These are phyloP conservation scores for Orthosia cruda DNA, from an alignment of 2,888 invertebrate genomes.

Conservation along the genomic window DNA sequence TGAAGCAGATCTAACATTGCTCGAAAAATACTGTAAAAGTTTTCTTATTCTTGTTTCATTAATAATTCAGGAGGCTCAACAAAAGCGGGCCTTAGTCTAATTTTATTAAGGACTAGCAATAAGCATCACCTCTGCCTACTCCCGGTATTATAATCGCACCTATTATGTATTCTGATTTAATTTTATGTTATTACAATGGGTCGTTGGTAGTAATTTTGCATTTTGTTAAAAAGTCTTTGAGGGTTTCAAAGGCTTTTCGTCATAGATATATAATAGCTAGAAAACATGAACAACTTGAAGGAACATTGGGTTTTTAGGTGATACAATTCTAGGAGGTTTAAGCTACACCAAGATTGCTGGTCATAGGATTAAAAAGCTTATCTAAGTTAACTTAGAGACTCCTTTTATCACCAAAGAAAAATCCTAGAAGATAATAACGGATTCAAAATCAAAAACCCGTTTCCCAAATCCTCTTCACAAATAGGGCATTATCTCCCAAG, in stretches of 20 bases:
- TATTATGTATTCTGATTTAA: conserved; percentile 48
- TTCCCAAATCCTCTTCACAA: conserved; percentile 26
- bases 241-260: not conserved
- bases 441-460: conserved; percentile 33
- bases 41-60: conserved; percentile 64
- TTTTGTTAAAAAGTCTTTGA: conserved; percentile 7
- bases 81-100: conserved; percentile 53
- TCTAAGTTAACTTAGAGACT: conserved; percentile 14
- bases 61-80: conserved; percentile 62
- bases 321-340: conserved; percentile 17
- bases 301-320: conserved; percentile 21
- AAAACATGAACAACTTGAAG: not conserved
- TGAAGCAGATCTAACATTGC: conserved; percentile 60
- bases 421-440: conserved; percentile 38
- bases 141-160: conserved; percentile 48
- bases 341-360: no score
- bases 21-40: conserved; percentile 59
- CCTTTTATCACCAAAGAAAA: conserved; percentile 13
- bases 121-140: conserved; percentile 51
- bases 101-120: conserved; percentile 57
- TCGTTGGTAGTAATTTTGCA: conserved; percentile 18
- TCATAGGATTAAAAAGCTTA: conserved; percentile 18
- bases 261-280: not conserved
- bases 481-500: conserved; percentile 22
- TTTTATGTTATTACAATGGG: conserved; percentile 43